Evolutionary conservation across 2,113 vertebrate genomes (phyloP).

Genomic region (Atrichornis clamosus): DNA sequence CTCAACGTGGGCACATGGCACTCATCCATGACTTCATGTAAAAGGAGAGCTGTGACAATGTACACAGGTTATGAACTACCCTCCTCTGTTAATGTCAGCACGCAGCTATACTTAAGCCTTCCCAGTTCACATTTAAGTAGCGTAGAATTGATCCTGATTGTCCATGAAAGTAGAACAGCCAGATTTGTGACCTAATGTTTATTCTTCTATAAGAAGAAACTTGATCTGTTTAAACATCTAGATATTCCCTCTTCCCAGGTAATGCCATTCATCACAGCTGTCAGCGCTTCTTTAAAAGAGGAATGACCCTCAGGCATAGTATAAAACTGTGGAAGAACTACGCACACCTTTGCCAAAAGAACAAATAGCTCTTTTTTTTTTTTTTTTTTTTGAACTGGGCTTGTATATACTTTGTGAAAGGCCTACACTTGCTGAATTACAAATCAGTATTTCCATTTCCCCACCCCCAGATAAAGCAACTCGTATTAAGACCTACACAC

Average conservation of each 20-base stretch:
- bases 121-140: slow-evolving; percentile 38
- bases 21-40: slow-evolving; percentile 58
- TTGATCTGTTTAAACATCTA: slow-evolving; percentile 76
- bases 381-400: slow-evolving; percentile 37
- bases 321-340: slow-evolving; percentile 61
- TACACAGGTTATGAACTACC: slow-evolving; percentile 35
- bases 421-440: slow-evolving; percentile 38
- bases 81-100: slow-evolving; percentile 15
- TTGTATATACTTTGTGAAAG: slow-evolving; percentile 42
- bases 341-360: slow-evolving; percentile 62
- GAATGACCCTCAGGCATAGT: slow-evolving; percentile 67
- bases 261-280: slow-evolving; percentile 74
- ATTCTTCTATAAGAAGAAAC: slow-evolving; percentile 62
- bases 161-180: slow-evolving; percentile 45
- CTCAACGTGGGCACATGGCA: slow-evolving; percentile 60
- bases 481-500: slow-evolving; percentile 19
- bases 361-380: slow-evolving; percentile 40
- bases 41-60: slow-evolving; percentile 42
- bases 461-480: slow-evolving; percentile 25
- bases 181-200: slow-evolving; percentile 71
- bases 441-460: slow-evolving; percentile 52
- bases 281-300: slow-evolving; percentile 68
- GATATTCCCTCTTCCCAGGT: slow-evolving; percentile 71
- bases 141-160: slow-evolving; percentile 52
- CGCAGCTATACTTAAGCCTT: slow-evolving; percentile 35